Evolutionary conservation across 2,888 invertebrate species (phyloP).

Genomic region (Asteroscopus sphinx): DNA sequence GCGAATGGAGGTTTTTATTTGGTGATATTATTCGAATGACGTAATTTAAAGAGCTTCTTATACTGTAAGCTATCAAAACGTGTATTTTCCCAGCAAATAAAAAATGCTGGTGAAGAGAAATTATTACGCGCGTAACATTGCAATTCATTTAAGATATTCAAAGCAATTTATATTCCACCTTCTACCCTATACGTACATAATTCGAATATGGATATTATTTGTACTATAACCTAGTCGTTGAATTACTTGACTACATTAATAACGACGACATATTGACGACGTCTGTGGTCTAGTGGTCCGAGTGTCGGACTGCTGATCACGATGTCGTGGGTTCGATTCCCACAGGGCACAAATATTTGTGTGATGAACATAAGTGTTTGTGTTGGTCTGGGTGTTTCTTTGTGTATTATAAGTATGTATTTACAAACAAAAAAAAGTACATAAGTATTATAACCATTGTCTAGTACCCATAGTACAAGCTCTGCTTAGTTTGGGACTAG

Average conservation of each 20-base stretch:
- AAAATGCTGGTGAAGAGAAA: constrained; percentile 14
- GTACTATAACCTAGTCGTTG: constrained; percentile 16
- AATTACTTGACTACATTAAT: constrained; percentile 2
- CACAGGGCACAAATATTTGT: too few relatives aligned
- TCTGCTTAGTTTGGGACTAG: too few relatives aligned
- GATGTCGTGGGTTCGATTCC: too few relatives aligned
- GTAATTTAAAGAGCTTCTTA: constrained; percentile 41
- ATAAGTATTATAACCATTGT: too few relatives aligned
- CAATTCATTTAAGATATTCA: constrained; percentile 17
- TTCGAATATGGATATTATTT: constrained; percentile 21
- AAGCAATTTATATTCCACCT: constrained; percentile 14
- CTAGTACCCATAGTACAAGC: too few relatives aligned
- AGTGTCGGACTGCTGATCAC: too few relatives aligned
- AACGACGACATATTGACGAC: neutral
- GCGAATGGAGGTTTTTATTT: constrained; percentile 36
- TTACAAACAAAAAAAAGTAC: too few relatives aligned
- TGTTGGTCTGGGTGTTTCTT: too few relatives aligned
- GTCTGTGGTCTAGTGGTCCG: too few relatives aligned
- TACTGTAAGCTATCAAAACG: constrained; percentile 29
- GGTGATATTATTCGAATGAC: constrained; percentile 24
- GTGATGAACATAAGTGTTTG: too few relatives aligned
- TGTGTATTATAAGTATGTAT: too few relatives aligned
- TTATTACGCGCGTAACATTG: constrained; percentile 4
- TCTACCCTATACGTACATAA: constrained; percentile 12
- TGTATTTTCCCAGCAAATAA: constrained; percentile 16